Evolutionary conservation across 1,140 invertebrate genomes (phyloP), one percentile per base, ranked within the genome.

Genomic region (Drosophila ironensis): DNA sequence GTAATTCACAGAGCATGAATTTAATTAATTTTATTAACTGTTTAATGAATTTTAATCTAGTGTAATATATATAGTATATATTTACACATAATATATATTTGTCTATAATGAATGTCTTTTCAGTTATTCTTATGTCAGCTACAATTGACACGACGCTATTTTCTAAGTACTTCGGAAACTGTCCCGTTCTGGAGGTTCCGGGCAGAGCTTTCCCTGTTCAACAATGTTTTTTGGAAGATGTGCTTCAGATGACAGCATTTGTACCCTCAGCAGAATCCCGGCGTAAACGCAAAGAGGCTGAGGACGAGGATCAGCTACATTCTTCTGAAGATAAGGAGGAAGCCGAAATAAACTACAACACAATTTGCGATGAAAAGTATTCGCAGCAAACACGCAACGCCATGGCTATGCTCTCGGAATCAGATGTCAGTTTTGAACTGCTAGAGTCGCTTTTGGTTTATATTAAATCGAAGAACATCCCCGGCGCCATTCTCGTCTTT

Each of bases 41-140:
- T n/a, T n/a, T n/a, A n/a, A n/a, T n/a, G n/a, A n/a, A n/a, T n/a
- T n/a, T n/a, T n/a, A n/a, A n/a, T n/a, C n/a, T n/a, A n/a, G n/a
- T n/a, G n/a, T n/a, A n/a, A n/a, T n/a, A n/a, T n/a, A n/a, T n/a
- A n/a, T n/a, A n/a, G n/a, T n/a, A n/a, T n/a, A n/a, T n/a, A n/a
- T n/a, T n/a, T n/a, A n/a, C n/a, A n/a, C n/a, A n/a, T n/a, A n/a
- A n/a, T n/a, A n/a, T n/a, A n/a, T n/a, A n/a, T n/a, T n/a, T n/a
- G n/a, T n/a, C n/a, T n/a, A n/a, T n/a, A n/a, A n/a, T n/a, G n/a
- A n/a, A n/a, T n/a, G 11, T 50, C 8, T 22, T 67, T 41, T 0
- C 2, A 81, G 77, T 99, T 3, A 97, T 99, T 75, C 92, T 99
- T 14, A 99, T 99, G 98, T 99, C 97, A 4, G 98, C 98, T 3